Evolutionary conservation across 1,140 invertebrate genomes (phyloP).

Genomic region (Drosophila ercepeae): DNA sequence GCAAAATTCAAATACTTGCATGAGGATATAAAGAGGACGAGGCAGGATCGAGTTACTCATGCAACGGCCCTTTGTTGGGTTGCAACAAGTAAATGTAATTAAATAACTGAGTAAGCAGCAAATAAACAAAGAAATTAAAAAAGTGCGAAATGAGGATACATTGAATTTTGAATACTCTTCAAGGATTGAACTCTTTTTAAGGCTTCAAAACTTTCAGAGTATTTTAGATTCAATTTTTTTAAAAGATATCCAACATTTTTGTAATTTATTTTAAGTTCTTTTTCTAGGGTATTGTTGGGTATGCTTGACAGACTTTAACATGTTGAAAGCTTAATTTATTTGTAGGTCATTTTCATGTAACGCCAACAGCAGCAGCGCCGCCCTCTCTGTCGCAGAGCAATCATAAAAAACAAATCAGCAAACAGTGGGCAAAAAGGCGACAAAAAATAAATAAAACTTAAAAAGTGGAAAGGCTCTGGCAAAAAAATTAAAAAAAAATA

Average conservation of each 20-base stretch:
- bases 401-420: slow-evolving; percentile 56
- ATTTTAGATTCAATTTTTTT: too few relatives aligned
- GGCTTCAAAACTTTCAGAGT: too few relatives aligned
- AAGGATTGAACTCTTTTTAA: too few relatives aligned
- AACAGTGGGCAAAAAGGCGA: slow-evolving; percentile 1
- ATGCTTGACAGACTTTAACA: slow-evolving; percentile 34
- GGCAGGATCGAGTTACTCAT: slow-evolving; percentile 23
- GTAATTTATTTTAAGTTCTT: background rate
- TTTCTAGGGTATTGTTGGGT: slow-evolving; percentile 14
- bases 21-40: background rate
- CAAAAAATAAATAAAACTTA: slow-evolving; percentile 16
- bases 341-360: slow-evolving; percentile 77
- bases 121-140: slow-evolving; percentile 38
- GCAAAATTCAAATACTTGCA: too few relatives aligned
- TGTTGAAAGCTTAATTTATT: slow-evolving; percentile 63
- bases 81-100: slow-evolving; percentile 53
- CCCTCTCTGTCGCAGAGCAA: slow-evolving; percentile 32
- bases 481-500: background rate
- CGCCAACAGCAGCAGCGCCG: slow-evolving; percentile 44
- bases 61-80: slow-evolving; percentile 30
- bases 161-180: slow-evolving; percentile 1
- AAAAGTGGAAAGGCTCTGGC: background rate
- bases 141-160: background rate
- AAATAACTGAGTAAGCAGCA: slow-evolving; percentile 48
- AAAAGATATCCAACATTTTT: background rate